Conservation (phyloP, 2,888 invertebrate species). For the Octonoba sinensis region DNA sequence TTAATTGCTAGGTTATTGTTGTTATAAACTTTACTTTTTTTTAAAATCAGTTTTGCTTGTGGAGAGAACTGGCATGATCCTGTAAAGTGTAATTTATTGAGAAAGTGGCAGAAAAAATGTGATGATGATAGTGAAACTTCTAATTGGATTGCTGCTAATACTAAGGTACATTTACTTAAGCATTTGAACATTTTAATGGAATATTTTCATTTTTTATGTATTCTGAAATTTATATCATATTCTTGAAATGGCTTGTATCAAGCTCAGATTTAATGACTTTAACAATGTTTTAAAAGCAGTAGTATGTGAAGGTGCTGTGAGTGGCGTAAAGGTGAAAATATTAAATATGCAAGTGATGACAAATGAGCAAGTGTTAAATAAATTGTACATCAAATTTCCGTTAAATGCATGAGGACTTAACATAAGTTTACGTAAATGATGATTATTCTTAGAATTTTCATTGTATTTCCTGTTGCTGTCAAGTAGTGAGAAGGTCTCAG, state of each 20-base stretch:
- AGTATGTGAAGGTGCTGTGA: no score
- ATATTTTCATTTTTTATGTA: not conserved
- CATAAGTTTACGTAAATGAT: no score
- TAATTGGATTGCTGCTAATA: slow-evolving; percentile 99
- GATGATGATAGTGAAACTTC: slow-evolving; percentile 99
- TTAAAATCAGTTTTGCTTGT: slow-evolving; percentile 75
- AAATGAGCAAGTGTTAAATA: no score
- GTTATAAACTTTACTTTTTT: not conserved
- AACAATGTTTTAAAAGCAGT: no score
- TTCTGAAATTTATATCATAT: not conserved
- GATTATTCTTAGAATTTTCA: no score
- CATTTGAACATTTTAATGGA: not conserved
- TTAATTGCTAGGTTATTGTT: not conserved
- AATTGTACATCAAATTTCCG: no score
- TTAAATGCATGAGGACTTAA: no score
- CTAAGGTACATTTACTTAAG: slow-evolving; percentile 77
- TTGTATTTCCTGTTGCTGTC: no score
- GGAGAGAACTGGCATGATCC: slow-evolving; percentile 74
- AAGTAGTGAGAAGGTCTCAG: no score
- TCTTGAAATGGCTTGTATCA: not conserved
- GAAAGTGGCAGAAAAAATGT: slow-evolving; percentile 76
- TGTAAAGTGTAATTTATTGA: slow-evolving; percentile 73
- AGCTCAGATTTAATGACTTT: no score
- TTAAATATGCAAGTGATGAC: no score
- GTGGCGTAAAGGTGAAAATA: no score